Conservation (phyloP, 2,113 vertebrate species). For the Terrapene triunguis region DNA sequence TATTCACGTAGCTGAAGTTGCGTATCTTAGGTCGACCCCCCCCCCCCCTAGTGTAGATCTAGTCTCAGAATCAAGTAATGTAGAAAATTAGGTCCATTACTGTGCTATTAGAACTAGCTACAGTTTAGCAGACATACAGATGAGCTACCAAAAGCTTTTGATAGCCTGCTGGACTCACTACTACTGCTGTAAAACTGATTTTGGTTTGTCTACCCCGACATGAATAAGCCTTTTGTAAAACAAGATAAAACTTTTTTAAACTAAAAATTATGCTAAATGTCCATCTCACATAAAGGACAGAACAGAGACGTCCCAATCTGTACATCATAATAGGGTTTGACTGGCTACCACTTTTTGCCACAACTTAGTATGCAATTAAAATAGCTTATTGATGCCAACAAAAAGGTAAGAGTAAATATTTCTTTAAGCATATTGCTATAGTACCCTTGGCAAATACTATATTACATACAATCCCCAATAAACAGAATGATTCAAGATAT, state of each 20-base stretch:
- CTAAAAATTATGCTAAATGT: conserved; percentile 2
- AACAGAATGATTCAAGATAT: background rate
- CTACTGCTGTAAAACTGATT: background rate
- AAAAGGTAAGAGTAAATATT: conserved; percentile 47
- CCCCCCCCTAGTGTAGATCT: no score
- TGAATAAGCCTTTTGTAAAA: background rate
- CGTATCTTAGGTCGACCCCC: no score
- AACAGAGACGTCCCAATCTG: background rate
- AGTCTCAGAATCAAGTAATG: background rate
- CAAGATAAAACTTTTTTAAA: background rate
- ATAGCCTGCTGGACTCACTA: background rate
- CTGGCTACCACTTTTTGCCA: conserved; percentile 16
- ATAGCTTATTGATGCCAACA: conserved; percentile 22
- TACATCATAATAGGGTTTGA: background rate
- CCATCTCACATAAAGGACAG: background rate
- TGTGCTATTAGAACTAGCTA: background rate
- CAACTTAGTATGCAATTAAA: conserved; percentile 21
- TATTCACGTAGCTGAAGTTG: no score
- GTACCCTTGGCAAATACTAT: background rate
- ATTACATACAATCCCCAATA: conserved; percentile 13
- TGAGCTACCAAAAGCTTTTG: background rate
- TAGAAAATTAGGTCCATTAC: accelerated
- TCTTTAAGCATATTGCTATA: conserved; percentile 42
- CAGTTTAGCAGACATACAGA: background rate
- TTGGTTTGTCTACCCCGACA: background rate